Evolutionary conservation across 2,797 vertebrate species (phyloP), one percentile per base, ranked within the genome.

Genomic region (Diglossa cyanea): DNA sequence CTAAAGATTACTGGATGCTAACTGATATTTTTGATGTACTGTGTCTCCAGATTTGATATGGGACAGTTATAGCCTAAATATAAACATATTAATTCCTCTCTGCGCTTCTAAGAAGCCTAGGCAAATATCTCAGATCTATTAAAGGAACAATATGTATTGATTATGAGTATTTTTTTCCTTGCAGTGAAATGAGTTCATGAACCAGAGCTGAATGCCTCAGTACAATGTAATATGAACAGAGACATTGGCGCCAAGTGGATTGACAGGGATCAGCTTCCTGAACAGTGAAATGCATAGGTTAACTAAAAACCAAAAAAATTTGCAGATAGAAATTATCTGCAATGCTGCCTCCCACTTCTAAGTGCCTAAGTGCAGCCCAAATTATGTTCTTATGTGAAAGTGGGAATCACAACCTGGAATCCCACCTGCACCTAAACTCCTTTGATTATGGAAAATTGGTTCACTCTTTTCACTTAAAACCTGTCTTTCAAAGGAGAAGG

Each of bases 401-500:
- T 44, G 47, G 60, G 44, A 76, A 85, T 95, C 85, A 81, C 58
- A 87, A 61, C 37, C 57, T 50, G 57, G 82, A 91, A 91, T 77
- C 65, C 40, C 48, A 62, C 62, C 71, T 89, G 60, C 81, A 66
- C 55, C 86, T 92, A 58, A 75, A 82, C 17, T 68, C 42, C 39
- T 88, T 80, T 96, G 86, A 93, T 92, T 86, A 81, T 67, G 67
- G 67, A 85, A 94, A 91, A 92, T 82, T 67, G 48, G 21, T 89
- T 93, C 71, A 60, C 33, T 85, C 40, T 91, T 92, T 92, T 91
- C 67, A 60, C 45, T 94, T 76, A 71, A 85, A 95, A 73, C n/a
- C n/a, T 87, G 67, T 62, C 91, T 91, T 72, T 92, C 84, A 92
- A 74, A 94, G 42, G 37, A 94, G 48, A 40, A 93, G 71, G 88